Evolutionary conservation across 1,140 invertebrate species (phyloP).

Genomic region (Zaprionus ghesquierei): DNA sequence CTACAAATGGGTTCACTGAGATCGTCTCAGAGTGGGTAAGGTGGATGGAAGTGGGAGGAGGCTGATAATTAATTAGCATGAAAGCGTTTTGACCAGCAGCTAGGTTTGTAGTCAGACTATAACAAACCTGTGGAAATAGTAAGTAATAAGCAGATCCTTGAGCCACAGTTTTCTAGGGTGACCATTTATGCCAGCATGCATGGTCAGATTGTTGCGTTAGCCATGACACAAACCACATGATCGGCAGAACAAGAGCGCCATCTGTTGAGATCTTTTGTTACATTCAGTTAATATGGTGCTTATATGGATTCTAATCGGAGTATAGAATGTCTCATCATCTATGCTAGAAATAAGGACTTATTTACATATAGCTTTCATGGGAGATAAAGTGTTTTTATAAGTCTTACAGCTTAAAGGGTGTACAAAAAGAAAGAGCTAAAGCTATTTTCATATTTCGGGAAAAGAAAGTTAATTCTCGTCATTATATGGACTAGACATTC

Average conservation of each 20-base stretch:
- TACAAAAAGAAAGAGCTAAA: too few species aligned
- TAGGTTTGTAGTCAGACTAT: not conserved
- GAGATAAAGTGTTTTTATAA: too few species aligned
- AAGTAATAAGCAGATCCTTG: not conserved
- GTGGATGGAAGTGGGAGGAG: not conserved
- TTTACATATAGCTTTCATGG: too few species aligned
- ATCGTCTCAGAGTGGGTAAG: not conserved
- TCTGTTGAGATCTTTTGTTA: slow-evolving; percentile 1
- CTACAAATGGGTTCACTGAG: not conserved
- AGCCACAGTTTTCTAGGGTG: not conserved
- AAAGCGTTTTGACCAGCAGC: not conserved
- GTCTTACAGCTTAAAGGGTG: too few species aligned
- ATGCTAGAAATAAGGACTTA: too few species aligned
- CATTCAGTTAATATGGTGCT: too few species aligned
- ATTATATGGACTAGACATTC: too few species aligned
- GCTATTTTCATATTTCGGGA: too few species aligned
- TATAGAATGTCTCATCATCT: too few species aligned
- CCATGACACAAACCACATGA: slow-evolving; percentile 24
- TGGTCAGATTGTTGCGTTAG: not conserved
- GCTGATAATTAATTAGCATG: not conserved
- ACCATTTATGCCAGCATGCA: not conserved
- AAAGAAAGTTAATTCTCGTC: too few species aligned
- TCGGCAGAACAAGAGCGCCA: slow-evolving; percentile 4
- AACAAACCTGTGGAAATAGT: not conserved
- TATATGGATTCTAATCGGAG: too few species aligned